A percentile compares a stretch with the other conserved stretches of the same genome.
These are phyloP conservation scores for Molossus alvarezi DNA, from an alignment of 2,797 vertebrate species.

Conservation along the genomic window DNA sequence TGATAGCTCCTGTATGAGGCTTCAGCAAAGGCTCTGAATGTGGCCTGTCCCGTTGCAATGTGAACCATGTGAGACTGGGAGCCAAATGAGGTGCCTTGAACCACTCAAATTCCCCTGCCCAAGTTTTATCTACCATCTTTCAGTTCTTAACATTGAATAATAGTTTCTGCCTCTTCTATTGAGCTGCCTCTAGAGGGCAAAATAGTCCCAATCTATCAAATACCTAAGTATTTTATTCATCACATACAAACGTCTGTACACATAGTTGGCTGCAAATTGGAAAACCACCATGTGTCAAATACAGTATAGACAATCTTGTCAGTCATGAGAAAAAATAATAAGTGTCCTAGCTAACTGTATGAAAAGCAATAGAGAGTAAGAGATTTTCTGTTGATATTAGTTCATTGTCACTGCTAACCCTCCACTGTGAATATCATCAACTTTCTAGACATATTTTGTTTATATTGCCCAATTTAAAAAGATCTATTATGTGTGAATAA, in stretches of 20 bases:
- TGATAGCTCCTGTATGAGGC: neutral
- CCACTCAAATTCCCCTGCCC: neutral
- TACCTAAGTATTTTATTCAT: conserved; percentile 52
- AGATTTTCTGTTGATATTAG: conserved; percentile 36
- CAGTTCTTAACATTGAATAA: neutral
- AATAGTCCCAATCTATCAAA: conserved; percentile 44
- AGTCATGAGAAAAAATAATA: conserved; percentile 56
- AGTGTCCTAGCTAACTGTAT: conserved; percentile 37
- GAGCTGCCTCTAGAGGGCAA: conserved; percentile 69
- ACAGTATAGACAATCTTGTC: neutral
- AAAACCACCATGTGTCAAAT: conserved; percentile 48
- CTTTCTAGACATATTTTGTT: conserved; percentile 55
- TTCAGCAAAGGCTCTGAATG: neutral
- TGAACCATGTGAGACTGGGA: neutral
- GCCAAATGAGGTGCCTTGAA: neutral
- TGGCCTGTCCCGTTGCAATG: neutral
- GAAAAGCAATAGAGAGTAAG: conserved; percentile 53
- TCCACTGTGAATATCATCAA: conserved; percentile 56
- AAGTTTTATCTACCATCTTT: neutral
- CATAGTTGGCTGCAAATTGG: neutral
- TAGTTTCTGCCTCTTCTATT: conserved; percentile 40
- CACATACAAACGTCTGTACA: neutral
- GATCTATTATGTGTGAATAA: neutral
- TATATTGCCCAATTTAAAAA: neutral
- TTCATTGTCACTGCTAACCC: conserved; percentile 38